These are phyloP conservation scores for Apodemus speciosus DNA, from an alignment of 2,113 vertebrate genomes.

Conservation along the genomic window DNA sequence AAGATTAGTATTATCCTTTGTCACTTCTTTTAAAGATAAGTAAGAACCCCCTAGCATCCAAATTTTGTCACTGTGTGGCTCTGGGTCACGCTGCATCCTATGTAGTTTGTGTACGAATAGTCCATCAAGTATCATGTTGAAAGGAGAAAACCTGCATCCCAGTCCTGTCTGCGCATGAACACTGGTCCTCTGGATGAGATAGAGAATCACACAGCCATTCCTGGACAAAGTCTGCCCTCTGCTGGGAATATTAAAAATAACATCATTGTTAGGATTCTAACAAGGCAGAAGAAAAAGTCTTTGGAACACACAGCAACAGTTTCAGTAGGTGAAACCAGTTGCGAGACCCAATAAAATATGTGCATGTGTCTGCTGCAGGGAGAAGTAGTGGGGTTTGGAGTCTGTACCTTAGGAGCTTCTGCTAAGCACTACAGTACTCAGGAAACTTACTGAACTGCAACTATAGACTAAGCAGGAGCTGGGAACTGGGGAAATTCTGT, in stretches of 20 bases:
- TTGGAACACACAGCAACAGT: not conserved
- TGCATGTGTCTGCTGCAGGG: not conserved
- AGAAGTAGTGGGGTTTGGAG: not conserved
- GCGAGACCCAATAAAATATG: not conserved
- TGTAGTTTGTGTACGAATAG: not conserved
- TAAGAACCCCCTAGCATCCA: not conserved
- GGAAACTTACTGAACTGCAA: not conserved
- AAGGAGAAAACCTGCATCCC: not conserved
- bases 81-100: not conserved
- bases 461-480: not conserved
- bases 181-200: not conserved
- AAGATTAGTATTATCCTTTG: not conserved
- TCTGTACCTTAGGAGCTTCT: not conserved
- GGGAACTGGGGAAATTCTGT: not conserved
- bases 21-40: not conserved
- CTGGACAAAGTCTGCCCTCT: slow-evolving; percentile 78
- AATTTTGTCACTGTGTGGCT: not conserved
- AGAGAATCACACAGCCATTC: slow-evolving; percentile 52
- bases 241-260: slow-evolving; percentile 66
- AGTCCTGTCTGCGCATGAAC: not conserved
- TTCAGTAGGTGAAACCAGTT: slow-evolving; percentile 6
- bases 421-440: not conserved
- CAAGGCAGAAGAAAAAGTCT: not conserved
- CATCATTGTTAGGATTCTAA: slow-evolving; percentile 28
- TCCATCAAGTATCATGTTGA: slow-evolving; percentile 8